These are phyloP conservation scores for Lagopus muta DNA, from an alignment of 2,113 vertebrate species.

Conservation along the genomic window DNA sequence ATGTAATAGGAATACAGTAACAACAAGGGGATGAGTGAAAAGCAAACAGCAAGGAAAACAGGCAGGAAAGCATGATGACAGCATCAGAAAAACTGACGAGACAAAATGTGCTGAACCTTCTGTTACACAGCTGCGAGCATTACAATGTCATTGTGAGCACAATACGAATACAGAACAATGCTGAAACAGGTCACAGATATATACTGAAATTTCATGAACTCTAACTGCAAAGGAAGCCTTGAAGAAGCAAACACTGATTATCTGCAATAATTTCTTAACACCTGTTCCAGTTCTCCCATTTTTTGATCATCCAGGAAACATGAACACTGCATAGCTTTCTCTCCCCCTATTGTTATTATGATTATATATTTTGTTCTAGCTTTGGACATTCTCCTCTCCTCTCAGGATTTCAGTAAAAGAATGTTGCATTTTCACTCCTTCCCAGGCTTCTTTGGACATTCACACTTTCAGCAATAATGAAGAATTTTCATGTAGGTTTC, in stretches of 20 bases:
- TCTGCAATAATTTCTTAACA: constrained; percentile 3
- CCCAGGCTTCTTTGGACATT: background rate
- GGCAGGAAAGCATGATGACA: background rate
- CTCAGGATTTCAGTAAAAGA: background rate
- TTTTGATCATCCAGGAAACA: background rate
- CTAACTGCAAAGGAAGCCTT: constrained; percentile 32
- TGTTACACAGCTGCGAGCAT: background rate
- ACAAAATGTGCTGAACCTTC: constrained; percentile 13
- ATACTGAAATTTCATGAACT: background rate
- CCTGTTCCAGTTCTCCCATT: background rate
- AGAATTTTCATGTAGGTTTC: constrained; percentile 5
- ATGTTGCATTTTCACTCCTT: background rate
- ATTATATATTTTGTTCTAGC: background rate
- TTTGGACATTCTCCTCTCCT: background rate
- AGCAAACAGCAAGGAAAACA: background rate
- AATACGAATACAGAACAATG: background rate
- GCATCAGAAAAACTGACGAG: background rate
- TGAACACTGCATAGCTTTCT: background rate
- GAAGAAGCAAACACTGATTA: background rate
- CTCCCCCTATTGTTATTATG: background rate
- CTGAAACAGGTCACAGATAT: constrained; percentile 27
- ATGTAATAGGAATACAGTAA: constrained; percentile 7
- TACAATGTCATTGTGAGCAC: background rate
- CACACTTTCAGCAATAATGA: constrained; percentile 12
- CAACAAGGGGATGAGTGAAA: constrained; percentile 12